These are phyloP conservation scores for Pitangus sulphuratus DNA, from an alignment of 2,797 vertebrate species.

Conservation along the genomic window DNA sequence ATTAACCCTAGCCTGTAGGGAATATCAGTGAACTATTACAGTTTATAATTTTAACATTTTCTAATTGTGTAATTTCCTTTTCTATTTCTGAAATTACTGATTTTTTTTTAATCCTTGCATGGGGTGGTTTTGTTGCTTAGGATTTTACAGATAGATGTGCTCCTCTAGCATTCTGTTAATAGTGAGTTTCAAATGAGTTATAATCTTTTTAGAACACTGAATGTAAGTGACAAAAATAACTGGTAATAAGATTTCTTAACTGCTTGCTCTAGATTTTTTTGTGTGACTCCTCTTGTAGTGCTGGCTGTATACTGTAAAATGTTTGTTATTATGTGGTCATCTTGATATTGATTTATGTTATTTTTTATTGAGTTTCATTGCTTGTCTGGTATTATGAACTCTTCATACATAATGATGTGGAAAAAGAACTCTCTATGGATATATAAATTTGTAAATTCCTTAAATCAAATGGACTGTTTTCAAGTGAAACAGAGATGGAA, in stretches of 20 bases:
- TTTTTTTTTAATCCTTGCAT: not conserved
- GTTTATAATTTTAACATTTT: not conserved
- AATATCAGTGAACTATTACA: not conserved
- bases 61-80: not conserved
- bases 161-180: slow-evolving; percentile 14
- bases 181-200: slow-evolving; percentile 7
- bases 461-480: not conserved
- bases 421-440: not conserved
- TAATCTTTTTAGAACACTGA: not conserved
- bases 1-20: not conserved
- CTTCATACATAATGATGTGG: not conserved
- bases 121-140: slow-evolving; percentile 6
- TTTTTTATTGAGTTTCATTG: not conserved
- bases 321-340: not conserved
- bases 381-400: not conserved
- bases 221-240: slow-evolving; percentile 23
- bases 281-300: not conserved
- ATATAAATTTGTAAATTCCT: not conserved
- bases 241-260: slow-evolving; percentile 17
- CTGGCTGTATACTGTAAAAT: not conserved
- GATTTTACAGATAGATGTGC: not conserved
- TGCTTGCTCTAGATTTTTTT: not conserved
- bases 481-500: not conserved
- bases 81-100: not conserved
- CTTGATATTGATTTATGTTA: not conserved